Evolutionary conservation across 1,140 invertebrate species (phyloP), one percentile per base, ranked within the genome.

Genomic region (Steinernema feltiae): DNA sequence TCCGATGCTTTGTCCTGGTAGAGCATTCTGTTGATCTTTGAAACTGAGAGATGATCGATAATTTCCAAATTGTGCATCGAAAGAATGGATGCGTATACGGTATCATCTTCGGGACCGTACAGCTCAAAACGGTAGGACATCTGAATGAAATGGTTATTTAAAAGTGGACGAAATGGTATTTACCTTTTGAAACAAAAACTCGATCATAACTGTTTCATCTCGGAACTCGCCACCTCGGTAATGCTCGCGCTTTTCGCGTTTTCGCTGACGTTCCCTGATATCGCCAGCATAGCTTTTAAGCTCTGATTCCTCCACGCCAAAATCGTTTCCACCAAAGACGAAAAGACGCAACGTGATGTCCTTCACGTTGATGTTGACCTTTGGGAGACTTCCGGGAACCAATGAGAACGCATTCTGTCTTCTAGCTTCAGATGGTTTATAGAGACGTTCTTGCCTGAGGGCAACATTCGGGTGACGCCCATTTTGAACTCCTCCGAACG

Each of bases 11-110:
- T 72, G 3, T 83, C 81, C 53, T 78, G 77, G 30, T 84, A 83
- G 21, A 85, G 73, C 32, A 82, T 41, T 46, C 84, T 76, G 70
- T 82, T 76, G 74, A 82, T 82, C 24, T 85, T 35, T 24, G 81
- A 82, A 18, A 85, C 75, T 21, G 77, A 35, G 12, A 84, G 48
- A 63, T 83, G 83, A 70, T 82, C 81, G 17, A 76, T 46, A n/a
- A 82, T 72, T 71, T 84, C 80, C 21, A 82, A 30, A 69, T 84
- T 72, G n/a, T 70, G 71, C 35, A 82, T 75, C 1, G 80, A 73
- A 18, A 85, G 7, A 7, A 46, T 46, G n/a, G 41, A 46, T 7
- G 41, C 41, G n/a, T 7, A 46, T n/a, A 71, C 30, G 70, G 30
- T 32, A 46, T 77, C 18, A 72, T 27, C 1, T 73, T 83, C 0